A percentile compares a stretch with the other conserved stretches of the same genome.
Evolutionary conservation across 1,140 invertebrate species (phyloP).

Genomic region (Apis dorsata): DNA sequence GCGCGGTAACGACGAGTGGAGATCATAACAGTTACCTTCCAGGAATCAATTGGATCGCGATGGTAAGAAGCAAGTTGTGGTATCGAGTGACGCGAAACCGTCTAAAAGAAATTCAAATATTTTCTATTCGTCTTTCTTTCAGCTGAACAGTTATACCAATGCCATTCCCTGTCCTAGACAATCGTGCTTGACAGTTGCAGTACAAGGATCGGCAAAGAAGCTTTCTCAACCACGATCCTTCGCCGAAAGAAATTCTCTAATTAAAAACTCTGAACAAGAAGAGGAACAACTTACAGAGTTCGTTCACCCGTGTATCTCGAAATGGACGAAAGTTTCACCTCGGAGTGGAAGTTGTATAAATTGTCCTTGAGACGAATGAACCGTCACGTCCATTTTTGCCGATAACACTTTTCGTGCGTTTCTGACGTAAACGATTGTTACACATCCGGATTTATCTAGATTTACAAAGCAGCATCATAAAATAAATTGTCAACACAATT

Average conservation of each 20-base stretch:
- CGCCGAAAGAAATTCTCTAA: background rate
- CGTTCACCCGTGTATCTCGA: background rate
- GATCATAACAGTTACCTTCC: constrained; percentile 50
- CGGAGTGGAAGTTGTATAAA: background rate
- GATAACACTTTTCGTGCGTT: constrained; percentile 49
- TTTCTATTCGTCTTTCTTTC: constrained; percentile 15
- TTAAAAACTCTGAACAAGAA: background rate
- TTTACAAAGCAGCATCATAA: constrained; percentile 51
- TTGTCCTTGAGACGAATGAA: constrained; percentile 51
- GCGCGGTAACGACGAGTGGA: constrained; percentile 10
- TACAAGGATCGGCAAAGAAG: background rate
- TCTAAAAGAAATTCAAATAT: constrained; percentile 62
- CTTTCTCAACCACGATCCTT: too few relatives aligned
- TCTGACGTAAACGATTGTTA: constrained; percentile 57
- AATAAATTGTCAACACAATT: constrained; percentile 66
- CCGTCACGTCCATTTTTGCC: constrained; percentile 48
- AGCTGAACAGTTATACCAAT: constrained; percentile 5
- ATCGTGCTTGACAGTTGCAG: background rate
- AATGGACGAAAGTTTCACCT: background rate
- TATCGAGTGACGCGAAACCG: constrained; percentile 27
- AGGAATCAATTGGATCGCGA: constrained; percentile 61
- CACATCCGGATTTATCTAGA: constrained; percentile 46
- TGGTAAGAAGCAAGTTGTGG: constrained; percentile 62
- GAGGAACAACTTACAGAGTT: background rate
- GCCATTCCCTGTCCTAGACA: background rate